Conservation (phyloP, 1,140 invertebrate species). For the Drosophila yakuba region DNA sequence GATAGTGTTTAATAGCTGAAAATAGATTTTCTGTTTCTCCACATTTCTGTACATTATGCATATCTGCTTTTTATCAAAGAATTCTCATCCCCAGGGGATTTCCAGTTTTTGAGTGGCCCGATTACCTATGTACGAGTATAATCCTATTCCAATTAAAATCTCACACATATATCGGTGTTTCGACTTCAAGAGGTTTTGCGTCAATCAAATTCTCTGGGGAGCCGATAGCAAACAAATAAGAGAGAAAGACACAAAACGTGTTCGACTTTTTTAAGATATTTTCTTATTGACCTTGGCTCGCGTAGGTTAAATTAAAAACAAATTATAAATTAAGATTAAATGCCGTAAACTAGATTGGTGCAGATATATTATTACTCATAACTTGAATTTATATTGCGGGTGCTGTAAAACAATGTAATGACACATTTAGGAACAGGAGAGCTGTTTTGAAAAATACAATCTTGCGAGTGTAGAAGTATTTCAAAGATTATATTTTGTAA, state of each 20-base stretch:
- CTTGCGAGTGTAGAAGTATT: too few relatives aligned
- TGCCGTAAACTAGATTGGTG: neutral
- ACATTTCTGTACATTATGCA: neutral
- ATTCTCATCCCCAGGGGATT: neutral
- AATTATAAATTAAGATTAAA: neutral
- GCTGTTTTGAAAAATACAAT: too few relatives aligned
- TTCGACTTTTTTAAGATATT: neutral
- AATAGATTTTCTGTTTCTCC: neutral
- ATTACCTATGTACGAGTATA: slow-evolving; percentile 26
- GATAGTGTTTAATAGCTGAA: neutral
- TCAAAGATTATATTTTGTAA: too few relatives aligned
- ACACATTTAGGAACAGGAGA: neutral
- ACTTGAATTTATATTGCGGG: neutral
- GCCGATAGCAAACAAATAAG: neutral
- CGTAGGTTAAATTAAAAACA: neutral
- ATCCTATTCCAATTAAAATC: slow-evolving; percentile 7
- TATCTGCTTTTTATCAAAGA: slow-evolving; percentile 6
- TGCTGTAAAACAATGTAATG: neutral
- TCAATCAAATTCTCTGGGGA: slow-evolving; percentile 23
- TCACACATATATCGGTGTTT: slow-evolving; percentile 1
- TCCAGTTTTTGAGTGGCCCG: slow-evolving; percentile 4
- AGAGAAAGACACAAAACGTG: neutral
- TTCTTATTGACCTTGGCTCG: neutral
- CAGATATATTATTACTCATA: neutral
- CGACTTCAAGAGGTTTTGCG: slow-evolving; percentile 26